phyloP scores from a whole-genome alignment of 2,888 invertebrate species.

The Autographa gamma region DNA sequence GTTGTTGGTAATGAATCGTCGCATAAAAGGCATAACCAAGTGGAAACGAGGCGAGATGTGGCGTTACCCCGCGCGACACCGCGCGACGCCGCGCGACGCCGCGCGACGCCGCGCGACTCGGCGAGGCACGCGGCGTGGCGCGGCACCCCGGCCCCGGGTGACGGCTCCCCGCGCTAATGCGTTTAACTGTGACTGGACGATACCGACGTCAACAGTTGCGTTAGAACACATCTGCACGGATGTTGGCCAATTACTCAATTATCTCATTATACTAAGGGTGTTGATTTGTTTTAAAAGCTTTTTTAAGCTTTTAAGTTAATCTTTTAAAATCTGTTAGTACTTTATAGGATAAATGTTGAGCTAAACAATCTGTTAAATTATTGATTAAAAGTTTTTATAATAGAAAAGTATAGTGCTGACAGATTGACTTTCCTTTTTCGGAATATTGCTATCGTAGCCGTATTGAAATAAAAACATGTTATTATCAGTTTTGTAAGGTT shows the following conservation, averaged over 20 bases:
- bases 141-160: slow-evolving; percentile 17
- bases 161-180: slow-evolving; percentile 67
- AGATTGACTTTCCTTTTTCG: background rate
- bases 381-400: background rate
- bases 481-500: slow-evolving; percentile 61
- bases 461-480: slow-evolving; percentile 52
- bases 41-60: slow-evolving; percentile 80
- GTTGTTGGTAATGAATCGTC: slow-evolving; percentile 86
- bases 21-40: slow-evolving; percentile 88
- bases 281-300: slow-evolving; percentile 36
- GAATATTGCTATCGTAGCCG: background rate
- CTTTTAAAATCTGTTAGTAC: background rate
- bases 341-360: background rate
- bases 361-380: background rate
- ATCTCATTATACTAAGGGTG: slow-evolving; percentile 52
- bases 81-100: slow-evolving; percentile 34
- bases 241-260: slow-evolving; percentile 59
- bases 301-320: slow-evolving; percentile 10
- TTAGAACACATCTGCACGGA: slow-evolving; percentile 55
- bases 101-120: slow-evolving; percentile 24
- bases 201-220: slow-evolving; percentile 69
- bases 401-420: background rate
- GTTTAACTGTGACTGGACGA: slow-evolving; percentile 77
- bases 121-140: slow-evolving; percentile 17
- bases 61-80: slow-evolving; percentile 43